These are phyloP conservation scores for Sylvia borin DNA, from an alignment of 2,797 vertebrate species.

Conservation along the genomic window DNA sequence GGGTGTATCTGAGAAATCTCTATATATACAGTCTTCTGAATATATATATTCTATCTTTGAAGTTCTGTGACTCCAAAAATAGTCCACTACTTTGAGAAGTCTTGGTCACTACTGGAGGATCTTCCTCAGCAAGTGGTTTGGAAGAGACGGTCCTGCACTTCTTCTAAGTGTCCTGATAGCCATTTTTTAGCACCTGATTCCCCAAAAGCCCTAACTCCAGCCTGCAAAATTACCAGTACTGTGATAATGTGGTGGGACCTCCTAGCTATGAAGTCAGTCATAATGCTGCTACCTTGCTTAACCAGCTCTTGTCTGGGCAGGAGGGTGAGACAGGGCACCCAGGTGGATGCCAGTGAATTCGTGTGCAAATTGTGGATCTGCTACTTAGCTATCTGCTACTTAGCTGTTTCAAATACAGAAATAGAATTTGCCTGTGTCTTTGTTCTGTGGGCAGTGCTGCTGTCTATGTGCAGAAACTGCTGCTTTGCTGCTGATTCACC, in stretches of 20 bases:
- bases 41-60: background rate
- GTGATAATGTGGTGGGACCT: background rate
- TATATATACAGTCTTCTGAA: background rate
- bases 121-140: background rate
- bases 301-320: background rate
- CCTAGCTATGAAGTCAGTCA: fast-evolving
- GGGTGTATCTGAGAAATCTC: background rate
- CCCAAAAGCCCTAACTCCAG: background rate
- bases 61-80: background rate
- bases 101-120: background rate
- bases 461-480: background rate
- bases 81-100: background rate
- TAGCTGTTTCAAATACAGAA: background rate
- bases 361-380: background rate
- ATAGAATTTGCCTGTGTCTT: background rate
- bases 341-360: background rate
- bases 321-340: background rate
- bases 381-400: background rate
- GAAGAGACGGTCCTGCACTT: background rate
- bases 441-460: background rate
- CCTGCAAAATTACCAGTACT: background rate
- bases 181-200: background rate
- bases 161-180: background rate
- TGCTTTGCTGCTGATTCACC: background rate
- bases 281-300: background rate